Base-by-base conservation (phyloP, 2,113 vertebrate genomes). In the Tursiops truncatus region DNA sequence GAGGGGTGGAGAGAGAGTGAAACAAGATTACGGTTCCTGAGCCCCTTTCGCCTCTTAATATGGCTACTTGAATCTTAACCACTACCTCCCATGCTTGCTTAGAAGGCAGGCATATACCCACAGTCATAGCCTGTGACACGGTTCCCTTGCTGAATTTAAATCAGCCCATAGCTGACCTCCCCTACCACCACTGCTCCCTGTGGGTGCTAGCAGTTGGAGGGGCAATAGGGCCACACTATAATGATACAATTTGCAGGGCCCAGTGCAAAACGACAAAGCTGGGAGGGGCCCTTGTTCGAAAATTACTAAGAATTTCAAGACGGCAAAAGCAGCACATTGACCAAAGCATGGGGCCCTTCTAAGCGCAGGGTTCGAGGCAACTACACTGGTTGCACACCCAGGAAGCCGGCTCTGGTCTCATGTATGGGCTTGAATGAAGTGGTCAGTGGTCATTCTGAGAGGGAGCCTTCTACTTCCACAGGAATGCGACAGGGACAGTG, bases 311-410 rank as follows among this genome's bases (percentile, higher is more conserved):
- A 18, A 44, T 74, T 50, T 81, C 47, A 25, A 31, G 87, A 23
- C 12, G n/a, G 21, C 18, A 31, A 91, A 56, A 31, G 33, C 15
- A 9, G 44, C 73, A 25, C 36, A 60, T 1, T 28, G 38, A 73
- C 10, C 25, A 58, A 14, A 5, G 6, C 0, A 2, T 6, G 28
- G 20, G 44, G 3, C 12, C 65, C 7, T 80, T 60, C 47, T 53
- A 21, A 11, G 60, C 15, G n/a, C 21, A 20, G 4, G 7, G 2
- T 17, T 44, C n/a, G 20, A 53, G 79, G 68, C 2, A 8, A 10
- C 62, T 8, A 28, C 47, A n/a, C 18, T 28, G 36, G 25, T 14
- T 6, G 2, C 36, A 28, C 10, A 25, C 20, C 65, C 36, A 62
- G 20, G 6, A 83, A 53, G 88, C 14, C 1, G 7, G 53, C 21